Conservation (phyloP, 2,797 vertebrate genomes). For the Brachyrhaphis roseni region DNA sequence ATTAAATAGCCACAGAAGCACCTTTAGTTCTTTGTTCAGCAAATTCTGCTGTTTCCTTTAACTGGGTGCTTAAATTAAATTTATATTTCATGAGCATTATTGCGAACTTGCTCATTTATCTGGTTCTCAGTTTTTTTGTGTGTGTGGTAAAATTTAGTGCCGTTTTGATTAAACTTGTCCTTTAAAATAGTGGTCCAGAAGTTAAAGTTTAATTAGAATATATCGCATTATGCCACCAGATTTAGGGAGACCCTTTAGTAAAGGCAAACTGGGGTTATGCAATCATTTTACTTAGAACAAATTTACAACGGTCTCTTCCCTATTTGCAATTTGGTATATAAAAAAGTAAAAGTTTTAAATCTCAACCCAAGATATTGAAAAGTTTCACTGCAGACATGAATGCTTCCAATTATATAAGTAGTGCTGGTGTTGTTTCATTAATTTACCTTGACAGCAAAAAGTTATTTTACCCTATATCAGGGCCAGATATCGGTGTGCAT, state of each 20-base stretch:
- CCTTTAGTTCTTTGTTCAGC: background rate
- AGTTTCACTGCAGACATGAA: too few species aligned
- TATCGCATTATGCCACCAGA: background rate
- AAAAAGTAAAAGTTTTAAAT: too few species aligned
- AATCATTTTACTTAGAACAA: background rate
- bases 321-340: background rate
- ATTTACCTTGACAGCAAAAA: too few species aligned
- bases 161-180: background rate
- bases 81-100: background rate
- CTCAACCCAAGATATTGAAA: too few species aligned
- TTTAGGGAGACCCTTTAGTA: background rate
- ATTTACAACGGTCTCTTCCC: background rate
- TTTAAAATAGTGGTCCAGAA: background rate
- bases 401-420: too few species aligned
- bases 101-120: background rate
- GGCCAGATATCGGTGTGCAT: too few species aligned
- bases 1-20: background rate
- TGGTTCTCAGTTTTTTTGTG: background rate
- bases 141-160: background rate
- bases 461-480: too few species aligned
- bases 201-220: background rate
- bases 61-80: background rate
- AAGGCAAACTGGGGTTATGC: background rate
- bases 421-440: too few species aligned
- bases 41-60: background rate